Evolutionary conservation across 2,888 invertebrate species (phyloP), one percentile per base, ranked within the genome.

Genomic region (Oxycera nigricornis): DNA sequence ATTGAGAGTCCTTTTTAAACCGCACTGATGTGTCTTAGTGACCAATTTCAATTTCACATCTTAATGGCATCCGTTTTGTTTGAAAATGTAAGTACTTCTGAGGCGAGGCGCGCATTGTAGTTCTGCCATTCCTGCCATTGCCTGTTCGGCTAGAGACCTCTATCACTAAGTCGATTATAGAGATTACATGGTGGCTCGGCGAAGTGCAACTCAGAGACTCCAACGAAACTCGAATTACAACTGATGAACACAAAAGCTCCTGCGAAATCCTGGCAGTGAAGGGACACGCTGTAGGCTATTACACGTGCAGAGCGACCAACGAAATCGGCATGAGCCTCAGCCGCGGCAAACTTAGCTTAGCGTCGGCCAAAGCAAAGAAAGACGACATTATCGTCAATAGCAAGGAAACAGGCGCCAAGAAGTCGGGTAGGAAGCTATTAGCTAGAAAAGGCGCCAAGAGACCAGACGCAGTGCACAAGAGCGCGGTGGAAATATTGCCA

Each of bases 141-240:
- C 4, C 17, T 46, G 2, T 46, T 11, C 14, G n/a, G n/a, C n/a
- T n/a, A n/a, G n/a, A n/a, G n/a, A n/a, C n/a, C n/a, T n/a, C n/a
- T n/a, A n/a, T n/a, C 4, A 46, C 14, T 3, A 46, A 57, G n/a
- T 24, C 61, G 41, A 67, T 80, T 81, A 68, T 86, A 94, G 95
- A 94, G 87, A 90, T 95, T 78, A 89, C 92, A 81, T 95, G 95
- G 95, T 94, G 93, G 84, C 92, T 91, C 84, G 91, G 94, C 82
- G 92, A 93, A 82, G 92, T 92, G 85, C 88, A 93, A 72, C 87
- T 95, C 78, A 89, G 91, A 80, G 92, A 91, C 77, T 91, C 92
- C 59, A 90, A 92, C 72, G 90, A 91, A 81, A 87, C 91, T 78
- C 89, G 90, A 81, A 89, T 95, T 77, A 88, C 89, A 80, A 91